Percentiles rank a stretch among this genome's conserved stretches.
Conservation (phyloP, 2,888 invertebrate species). For the Oscheius sp. region DNA sequence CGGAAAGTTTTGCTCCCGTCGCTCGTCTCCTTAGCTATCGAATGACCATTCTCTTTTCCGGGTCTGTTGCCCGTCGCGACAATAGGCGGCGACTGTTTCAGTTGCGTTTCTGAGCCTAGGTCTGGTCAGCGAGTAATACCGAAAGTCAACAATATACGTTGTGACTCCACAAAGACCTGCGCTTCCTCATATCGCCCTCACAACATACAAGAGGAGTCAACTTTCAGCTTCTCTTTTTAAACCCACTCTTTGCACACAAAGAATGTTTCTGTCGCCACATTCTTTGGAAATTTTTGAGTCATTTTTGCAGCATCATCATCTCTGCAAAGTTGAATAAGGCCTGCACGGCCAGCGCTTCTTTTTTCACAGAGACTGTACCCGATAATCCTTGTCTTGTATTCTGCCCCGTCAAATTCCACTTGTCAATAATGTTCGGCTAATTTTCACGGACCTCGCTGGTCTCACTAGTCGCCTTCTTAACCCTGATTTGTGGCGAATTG, state of each 20-base stretch:
- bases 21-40: neutral
- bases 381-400: neutral
- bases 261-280: neutral
- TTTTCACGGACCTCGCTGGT: no score
- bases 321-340: neutral
- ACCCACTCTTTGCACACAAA: neutral
- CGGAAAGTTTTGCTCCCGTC: neutral
- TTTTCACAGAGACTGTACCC: neutral
- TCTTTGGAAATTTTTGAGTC: neutral
- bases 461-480: no score
- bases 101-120: neutral
- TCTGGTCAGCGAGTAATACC: constrained; percentile 13
- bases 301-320: no score
- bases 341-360: neutral
- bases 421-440: no score
- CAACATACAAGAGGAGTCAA: no score
- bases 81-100: neutral
- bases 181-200: constrained; percentile 21
- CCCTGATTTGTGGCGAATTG: no score
- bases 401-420: neutral
- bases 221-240: neutral
- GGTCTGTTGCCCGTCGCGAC: neutral
- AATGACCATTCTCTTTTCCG: neutral
- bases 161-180: constrained; percentile 3
- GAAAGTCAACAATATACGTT: constrained; percentile 7